Conservation (phyloP, 23 tunicate species). For the Trididemnum clinides region DNA sequence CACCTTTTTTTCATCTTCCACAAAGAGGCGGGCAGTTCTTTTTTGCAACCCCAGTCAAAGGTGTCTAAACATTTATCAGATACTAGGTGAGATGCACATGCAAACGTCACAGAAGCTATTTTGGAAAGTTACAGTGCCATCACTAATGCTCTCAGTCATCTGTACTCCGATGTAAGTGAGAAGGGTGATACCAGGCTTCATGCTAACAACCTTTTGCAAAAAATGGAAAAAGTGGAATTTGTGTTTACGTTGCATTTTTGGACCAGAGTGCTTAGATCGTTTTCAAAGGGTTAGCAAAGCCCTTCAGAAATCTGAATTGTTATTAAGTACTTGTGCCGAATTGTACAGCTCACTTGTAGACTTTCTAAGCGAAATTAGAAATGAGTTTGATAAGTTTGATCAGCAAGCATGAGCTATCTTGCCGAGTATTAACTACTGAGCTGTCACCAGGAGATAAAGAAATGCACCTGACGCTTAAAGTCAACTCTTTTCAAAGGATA, state of each 20-base stretch:
- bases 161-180: constrained; percentile 1
- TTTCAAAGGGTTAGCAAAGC: constrained; percentile 32
- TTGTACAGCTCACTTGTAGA: constrained; percentile 22
- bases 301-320: constrained; percentile 23
- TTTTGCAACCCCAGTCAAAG: constrained; percentile 26
- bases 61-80: constrained; percentile 18
- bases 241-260: constrained; percentile 24
- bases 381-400: background rate
- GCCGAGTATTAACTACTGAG: too few relatives aligned
- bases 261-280: constrained; percentile 4
- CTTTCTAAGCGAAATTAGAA: background rate
- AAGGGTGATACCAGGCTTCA: constrained; percentile 36
- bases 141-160: constrained; percentile 33
- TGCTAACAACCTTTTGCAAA: constrained; percentile 33
- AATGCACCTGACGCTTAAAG: background rate
- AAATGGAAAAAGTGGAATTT: constrained; percentile 22
- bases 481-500: constrained; percentile 8
- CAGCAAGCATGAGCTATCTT: constrained; percentile 4
- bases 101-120: constrained; percentile 25
- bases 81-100: constrained; percentile 27
- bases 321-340: constrained; percentile 13
- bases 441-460: too few relatives aligned
- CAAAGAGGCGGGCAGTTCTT: constrained; percentile 33
- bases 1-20: constrained; percentile 19
- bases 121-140: constrained; percentile 15